Evolutionary conservation across 2,888 invertebrate species (phyloP).

Genomic region (Nasonia oneida): DNA sequence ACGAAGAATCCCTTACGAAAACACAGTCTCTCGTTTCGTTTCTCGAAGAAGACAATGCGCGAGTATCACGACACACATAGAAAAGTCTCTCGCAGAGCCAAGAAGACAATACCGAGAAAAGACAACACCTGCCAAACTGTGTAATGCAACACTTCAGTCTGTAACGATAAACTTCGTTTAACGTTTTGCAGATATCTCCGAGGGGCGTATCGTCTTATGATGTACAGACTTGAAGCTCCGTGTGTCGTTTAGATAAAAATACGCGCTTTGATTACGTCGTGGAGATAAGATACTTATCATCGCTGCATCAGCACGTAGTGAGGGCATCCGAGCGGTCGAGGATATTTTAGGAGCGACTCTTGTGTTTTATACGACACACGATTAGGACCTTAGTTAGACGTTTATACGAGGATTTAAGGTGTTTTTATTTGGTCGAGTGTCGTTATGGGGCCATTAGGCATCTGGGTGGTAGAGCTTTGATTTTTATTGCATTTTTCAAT

Average conservation of each 20-base stretch:
- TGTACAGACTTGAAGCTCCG: not conserved
- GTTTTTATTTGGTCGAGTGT: not conserved
- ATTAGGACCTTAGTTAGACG: not conserved
- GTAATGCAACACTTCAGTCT: not conserved
- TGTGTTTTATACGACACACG: not conserved
- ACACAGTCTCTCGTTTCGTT: not conserved
- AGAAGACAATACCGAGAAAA: not conserved
- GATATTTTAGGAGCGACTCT: not conserved
- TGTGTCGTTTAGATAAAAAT: slow-evolving; percentile 1
- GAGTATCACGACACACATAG: not conserved
- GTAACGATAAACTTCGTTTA: not conserved
- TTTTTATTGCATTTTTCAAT: no score
- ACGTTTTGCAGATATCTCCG: not conserved
- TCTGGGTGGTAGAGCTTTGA: no score
- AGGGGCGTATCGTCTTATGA: not conserved
- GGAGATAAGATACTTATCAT: not conserved
- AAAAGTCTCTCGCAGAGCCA: not conserved
- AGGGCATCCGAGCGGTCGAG: not conserved
- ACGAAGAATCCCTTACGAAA: not conserved
- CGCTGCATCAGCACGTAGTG: not conserved
- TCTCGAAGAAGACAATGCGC: not conserved
- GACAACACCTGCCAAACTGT: not conserved
- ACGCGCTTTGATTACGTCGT: not conserved
- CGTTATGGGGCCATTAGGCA: no score
- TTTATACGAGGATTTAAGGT: not conserved